These are phyloP conservation scores for Ormyrus labotus DNA, from an alignment of 2,888 invertebrate genomes.

Conservation along the genomic window DNA sequence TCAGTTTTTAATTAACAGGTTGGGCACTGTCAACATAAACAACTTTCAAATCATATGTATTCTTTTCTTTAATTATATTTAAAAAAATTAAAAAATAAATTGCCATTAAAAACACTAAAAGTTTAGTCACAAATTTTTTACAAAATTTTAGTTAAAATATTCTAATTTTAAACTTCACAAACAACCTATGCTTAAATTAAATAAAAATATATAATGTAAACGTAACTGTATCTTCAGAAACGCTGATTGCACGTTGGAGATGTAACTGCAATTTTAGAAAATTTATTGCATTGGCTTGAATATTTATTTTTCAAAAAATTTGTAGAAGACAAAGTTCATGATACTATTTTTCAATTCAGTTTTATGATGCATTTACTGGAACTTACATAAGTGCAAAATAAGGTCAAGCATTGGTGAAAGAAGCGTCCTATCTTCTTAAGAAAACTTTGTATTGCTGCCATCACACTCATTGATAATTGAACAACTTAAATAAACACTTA, in stretches of 20 bases:
- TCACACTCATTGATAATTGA: slow-evolving; percentile 35
- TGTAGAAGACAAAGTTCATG: slow-evolving; percentile 16
- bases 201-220: slow-evolving; percentile 18
- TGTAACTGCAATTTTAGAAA: slow-evolving; percentile 48
- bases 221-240: slow-evolving; percentile 43
- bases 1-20: too few relatives aligned
- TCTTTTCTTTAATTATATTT: too few relatives aligned
- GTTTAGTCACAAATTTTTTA: slow-evolving; percentile 23
- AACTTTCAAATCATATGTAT: too few relatives aligned
- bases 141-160: background rate
- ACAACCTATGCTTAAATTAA: background rate
- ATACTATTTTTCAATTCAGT: slow-evolving; percentile 40
- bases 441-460: slow-evolving; percentile 59
- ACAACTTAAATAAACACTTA: slow-evolving; percentile 22
- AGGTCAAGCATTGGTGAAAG: slow-evolving; percentile 63
- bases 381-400: slow-evolving; percentile 70
- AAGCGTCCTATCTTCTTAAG: slow-evolving; percentile 63
- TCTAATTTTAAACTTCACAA: too few relatives aligned
- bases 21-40: too few relatives aligned
- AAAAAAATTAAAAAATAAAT: background rate
- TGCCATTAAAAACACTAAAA: background rate
- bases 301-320: slow-evolving; percentile 7
- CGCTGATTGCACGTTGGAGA: slow-evolving; percentile 26
- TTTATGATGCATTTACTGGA: slow-evolving; percentile 51
- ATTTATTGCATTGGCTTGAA: slow-evolving; percentile 20